Conservation (phyloP, 2,888 invertebrate genomes). For the Rhopalosiphum nymphaeae region DNA sequence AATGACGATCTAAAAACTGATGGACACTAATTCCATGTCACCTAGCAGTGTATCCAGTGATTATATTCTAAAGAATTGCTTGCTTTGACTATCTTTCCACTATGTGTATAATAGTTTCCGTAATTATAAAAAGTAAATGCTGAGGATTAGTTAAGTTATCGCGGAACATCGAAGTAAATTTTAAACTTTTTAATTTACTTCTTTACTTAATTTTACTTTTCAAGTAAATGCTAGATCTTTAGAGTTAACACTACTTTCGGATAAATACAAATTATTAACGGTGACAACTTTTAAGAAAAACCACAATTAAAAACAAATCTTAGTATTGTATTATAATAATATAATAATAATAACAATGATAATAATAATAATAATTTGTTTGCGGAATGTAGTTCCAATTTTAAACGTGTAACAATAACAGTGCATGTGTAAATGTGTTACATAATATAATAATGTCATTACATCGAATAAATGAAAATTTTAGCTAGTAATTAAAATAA, state of each 20-base stretch:
- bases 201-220: too few relatives aligned
- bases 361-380: too few relatives aligned
- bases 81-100: not conserved
- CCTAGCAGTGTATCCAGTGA: not conserved
- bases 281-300: not conserved
- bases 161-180: not conserved
- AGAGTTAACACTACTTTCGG: not conserved
- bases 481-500: not conserved
- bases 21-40: not conserved
- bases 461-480: not conserved
- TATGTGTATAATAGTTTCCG: not conserved
- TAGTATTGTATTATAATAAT: not conserved
- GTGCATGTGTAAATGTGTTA: too few relatives aligned
- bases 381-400: too few relatives aligned
- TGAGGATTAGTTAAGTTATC: not conserved
- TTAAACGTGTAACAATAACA: too few relatives aligned
- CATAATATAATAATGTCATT: too few relatives aligned
- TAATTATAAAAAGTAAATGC: not conserved
- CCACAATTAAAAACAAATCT: not conserved
- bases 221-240: not conserved
- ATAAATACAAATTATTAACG: not conserved
- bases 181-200: not conserved
- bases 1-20: constrained; percentile 16
- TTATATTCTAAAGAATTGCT: not conserved
- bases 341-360: too few relatives aligned